Conservation (phyloP, 2,888 invertebrate species). For the Stratiomys singularior region DNA sequence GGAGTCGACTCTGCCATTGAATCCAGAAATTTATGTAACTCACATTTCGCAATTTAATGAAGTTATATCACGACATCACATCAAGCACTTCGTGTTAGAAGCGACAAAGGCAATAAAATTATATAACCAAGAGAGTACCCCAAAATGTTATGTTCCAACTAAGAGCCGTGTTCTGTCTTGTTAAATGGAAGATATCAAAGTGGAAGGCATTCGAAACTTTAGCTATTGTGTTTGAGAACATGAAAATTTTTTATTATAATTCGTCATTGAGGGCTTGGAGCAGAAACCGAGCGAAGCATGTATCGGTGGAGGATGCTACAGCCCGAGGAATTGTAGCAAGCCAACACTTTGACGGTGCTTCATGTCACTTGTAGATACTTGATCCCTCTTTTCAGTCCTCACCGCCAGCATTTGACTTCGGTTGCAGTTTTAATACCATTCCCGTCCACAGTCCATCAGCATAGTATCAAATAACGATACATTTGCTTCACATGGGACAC, state of each 20-base stretch:
- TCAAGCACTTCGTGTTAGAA: conserved; percentile 34
- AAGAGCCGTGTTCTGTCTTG: neutral
- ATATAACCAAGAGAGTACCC: conserved; percentile 32
- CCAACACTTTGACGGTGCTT: no score
- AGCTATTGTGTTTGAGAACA: neutral
- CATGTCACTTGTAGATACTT: no score
- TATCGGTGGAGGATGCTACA: neutral
- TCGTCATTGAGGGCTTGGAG: neutral
- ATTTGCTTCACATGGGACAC: neutral
- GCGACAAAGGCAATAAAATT: conserved; percentile 22
- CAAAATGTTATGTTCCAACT: conserved; percentile 2
- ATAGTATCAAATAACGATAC: neutral
- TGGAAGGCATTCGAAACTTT: conserved; percentile 13
- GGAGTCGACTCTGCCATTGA: conserved; percentile 25
- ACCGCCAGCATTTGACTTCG: no score
- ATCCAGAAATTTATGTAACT: conserved; percentile 49
- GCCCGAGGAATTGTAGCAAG: neutral
- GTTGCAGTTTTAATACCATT: no score
- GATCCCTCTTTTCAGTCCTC: no score
- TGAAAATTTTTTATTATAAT: neutral
- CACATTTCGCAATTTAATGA: conserved; percentile 51
- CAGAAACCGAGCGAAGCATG: neutral
- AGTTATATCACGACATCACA: conserved; percentile 50
- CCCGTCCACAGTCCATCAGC: no score
- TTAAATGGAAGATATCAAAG: conserved; percentile 9